Conservation (phyloP, 2,888 invertebrate genomes). For the Aspidiotus destructor region DNA sequence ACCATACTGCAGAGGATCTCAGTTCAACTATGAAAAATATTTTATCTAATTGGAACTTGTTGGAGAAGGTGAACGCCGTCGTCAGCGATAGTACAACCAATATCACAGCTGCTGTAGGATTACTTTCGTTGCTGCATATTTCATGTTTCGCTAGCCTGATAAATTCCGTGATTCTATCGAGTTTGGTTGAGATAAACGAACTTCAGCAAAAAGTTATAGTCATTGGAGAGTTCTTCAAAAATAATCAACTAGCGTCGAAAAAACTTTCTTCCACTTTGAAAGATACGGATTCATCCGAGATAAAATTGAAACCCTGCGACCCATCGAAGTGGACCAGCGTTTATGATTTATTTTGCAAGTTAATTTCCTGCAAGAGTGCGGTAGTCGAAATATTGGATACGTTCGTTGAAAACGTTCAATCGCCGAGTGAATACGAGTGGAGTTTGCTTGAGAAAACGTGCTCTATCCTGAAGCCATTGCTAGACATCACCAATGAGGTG, state of each 20-base stretch:
- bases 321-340: conserved; percentile 37
- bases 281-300: conserved; percentile 10
- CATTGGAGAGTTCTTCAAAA: conserved; percentile 23
- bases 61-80: conserved; percentile 26
- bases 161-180: conserved; percentile 23
- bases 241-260: conserved; percentile 1
- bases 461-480: conserved; percentile 33
- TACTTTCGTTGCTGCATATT: conserved; percentile 26
- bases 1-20: conserved; percentile 20
- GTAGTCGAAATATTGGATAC: conserved; percentile 27
- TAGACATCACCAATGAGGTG: conserved; percentile 33
- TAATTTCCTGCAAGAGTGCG: conserved; percentile 34
- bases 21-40: conserved; percentile 13
- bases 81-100: conserved; percentile 33
- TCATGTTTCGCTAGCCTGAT: conserved; percentile 30
- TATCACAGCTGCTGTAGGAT: conserved; percentile 25
- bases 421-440: conserved; percentile 34
- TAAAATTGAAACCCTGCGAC: conserved; percentile 33
- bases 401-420: conserved; percentile 25
- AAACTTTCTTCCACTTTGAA: conserved; percentile 11
- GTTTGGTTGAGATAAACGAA: conserved; percentile 17
- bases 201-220: conserved; percentile 14
- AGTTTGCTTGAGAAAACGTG: conserved; percentile 28
- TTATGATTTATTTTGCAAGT: conserved; percentile 34
- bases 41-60: conserved; percentile 25